Evolutionary conservation across 2,797 vertebrate species (phyloP), one percentile per base, ranked within the genome.

Genomic region (Sebastes melanostomus): DNA sequence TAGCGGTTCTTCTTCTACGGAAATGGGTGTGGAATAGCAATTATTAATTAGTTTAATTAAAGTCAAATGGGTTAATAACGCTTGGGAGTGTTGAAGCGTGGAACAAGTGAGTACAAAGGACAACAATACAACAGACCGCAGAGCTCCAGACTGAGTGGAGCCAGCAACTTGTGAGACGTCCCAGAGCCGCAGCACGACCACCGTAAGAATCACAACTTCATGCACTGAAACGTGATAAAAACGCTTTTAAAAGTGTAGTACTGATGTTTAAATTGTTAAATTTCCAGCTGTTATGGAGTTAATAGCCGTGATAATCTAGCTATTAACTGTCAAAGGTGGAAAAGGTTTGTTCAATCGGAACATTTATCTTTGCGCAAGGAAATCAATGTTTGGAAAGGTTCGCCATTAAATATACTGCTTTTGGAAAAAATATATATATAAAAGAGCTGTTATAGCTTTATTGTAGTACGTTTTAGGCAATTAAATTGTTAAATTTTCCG

Each of bases 141-240:
- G 85, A 2, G 80, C 75, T 89, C 91, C 94, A 96, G 96, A 96
- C 95, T 93, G 83, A 94, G 84, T 88, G 96, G 95, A 96, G 96
- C 95, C 96, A 95, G 84, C 69, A 85, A 92, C 86, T 90, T 86
- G 80, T 83, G 94, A 94, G 95, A 95, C 94, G 94, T 93, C 80
- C 90, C 91, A 58, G 80, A 90, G 90, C 94, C 95, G 93, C 86
- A 95, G 92, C 90, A 94, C 95, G 81, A 84, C 95, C 88, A 24
- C 76, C 62, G 90, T 86, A 89, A 89, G 89, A 86, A 74, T 36
- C 72, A 34, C 69, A 50, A 68, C 78, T 78, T 70, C 38, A 66
- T 8, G 61, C 65, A 50, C 56, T 32, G 29, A 66, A 80, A 78
- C 75, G 67, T 68, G 27, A 6, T 8, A 68, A 46, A 59, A 46